Percentiles rank a stretch among this genome's conserved stretches.
Conservation (phyloP, 2,888 invertebrate species). For the Lottia gigantea region DNA sequence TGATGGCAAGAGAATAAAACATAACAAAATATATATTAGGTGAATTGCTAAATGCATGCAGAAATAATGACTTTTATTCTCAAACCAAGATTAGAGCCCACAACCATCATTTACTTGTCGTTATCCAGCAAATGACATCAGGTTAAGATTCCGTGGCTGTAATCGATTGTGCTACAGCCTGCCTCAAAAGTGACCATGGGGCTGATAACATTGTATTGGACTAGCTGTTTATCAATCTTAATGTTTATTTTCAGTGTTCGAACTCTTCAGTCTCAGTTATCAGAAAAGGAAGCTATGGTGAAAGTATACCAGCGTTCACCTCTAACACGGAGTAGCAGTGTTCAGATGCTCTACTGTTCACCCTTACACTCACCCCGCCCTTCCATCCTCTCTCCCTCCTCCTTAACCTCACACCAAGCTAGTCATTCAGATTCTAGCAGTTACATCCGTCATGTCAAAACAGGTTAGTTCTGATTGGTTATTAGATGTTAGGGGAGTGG, state of each 20-base stretch:
- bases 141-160: too few species aligned
- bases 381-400: conserved; percentile 48
- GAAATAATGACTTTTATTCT: too few species aligned
- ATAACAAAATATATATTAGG: too few species aligned
- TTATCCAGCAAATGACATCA: too few species aligned
- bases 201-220: too few species aligned
- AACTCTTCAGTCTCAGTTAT: conserved; percentile 86
- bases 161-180: too few species aligned
- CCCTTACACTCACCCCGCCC: conserved; percentile 64
- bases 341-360: conserved; percentile 58
- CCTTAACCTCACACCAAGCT: conserved; percentile 33
- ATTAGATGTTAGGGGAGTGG: background rate
- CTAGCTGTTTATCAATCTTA: too few species aligned
- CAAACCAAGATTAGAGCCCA: too few species aligned
- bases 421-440: conserved; percentile 36
- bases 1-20: too few species aligned
- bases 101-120: too few species aligned
- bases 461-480: conserved; percentile 35
- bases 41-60: too few species aligned
- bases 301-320: conserved; percentile 78
- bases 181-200: too few species aligned
- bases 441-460: conserved; percentile 51
- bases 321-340: conserved; percentile 60
- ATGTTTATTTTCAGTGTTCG: conserved; percentile 72
- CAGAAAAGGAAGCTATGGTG: conserved; percentile 91